Evolutionary conservation across 2,113 vertebrate genomes (phyloP).

Genomic region (Lepisosteus oculatus): DNA sequence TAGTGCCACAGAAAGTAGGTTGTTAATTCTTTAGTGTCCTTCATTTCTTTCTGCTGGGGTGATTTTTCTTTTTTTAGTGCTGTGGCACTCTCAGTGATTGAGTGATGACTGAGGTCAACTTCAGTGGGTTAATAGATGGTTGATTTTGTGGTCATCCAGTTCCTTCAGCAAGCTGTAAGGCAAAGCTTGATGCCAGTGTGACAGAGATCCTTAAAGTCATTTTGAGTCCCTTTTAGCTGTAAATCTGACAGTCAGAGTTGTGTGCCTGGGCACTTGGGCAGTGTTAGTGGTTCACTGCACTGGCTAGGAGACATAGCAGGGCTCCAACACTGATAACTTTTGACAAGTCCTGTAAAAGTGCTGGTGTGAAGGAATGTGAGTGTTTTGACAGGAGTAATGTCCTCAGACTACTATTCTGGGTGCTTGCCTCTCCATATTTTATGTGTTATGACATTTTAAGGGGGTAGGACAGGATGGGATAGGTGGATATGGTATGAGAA

Average conservation of each 20-base stretch:
- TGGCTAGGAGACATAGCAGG: conserved; percentile 4
- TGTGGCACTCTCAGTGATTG: conserved; percentile 4
- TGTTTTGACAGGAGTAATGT: conserved; percentile 33
- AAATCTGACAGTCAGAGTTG: conserved; percentile 5
- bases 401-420: conserved; percentile 25
- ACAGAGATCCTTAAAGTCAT: not conserved
- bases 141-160: conserved; percentile 1
- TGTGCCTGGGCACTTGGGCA: too few relatives aligned
- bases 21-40: too few relatives aligned
- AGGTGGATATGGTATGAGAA: too few relatives aligned
- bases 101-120: conserved; percentile 6
- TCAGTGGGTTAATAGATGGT: conserved; percentile 12
- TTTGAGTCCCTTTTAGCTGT: conserved; percentile 7
- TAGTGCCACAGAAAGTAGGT: too few relatives aligned
- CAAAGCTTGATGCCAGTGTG: not conserved
- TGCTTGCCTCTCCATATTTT: conserved; percentile 16
- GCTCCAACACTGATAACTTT: conserved; percentile 29
- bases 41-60: too few relatives aligned
- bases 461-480: conserved; percentile 5
- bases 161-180: not conserved
- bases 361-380: conserved; percentile 13
- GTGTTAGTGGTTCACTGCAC: not conserved
- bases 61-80: too few relatives aligned
- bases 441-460: conserved; percentile 22
- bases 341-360: conserved; percentile 29